These are phyloP conservation scores for Agonopterix heracliana DNA, from an alignment of 2,888 invertebrate species.

Conservation along the genomic window DNA sequence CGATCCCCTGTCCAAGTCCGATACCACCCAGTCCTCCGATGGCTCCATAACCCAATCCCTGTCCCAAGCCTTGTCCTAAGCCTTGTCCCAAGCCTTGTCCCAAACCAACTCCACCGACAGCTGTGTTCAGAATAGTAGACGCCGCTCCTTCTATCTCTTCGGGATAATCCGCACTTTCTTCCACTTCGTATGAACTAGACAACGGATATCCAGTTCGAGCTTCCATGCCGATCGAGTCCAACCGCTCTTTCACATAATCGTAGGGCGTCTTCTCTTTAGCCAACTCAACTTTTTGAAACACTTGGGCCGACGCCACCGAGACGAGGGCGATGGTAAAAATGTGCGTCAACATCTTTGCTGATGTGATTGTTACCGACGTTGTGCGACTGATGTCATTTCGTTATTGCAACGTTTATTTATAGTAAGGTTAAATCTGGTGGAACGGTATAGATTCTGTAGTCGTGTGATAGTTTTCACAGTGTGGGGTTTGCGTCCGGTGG, in stretches of 20 bases:
- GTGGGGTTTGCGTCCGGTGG: constrained; percentile 50
- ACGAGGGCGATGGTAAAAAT: constrained; percentile 40
- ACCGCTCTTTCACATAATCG: constrained; percentile 60
- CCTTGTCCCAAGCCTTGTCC: constrained; percentile 27
- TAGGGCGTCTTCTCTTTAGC: constrained; percentile 61
- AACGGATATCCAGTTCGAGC: constrained; percentile 50
- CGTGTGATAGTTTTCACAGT: constrained; percentile 62
- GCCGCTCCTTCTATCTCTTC: constrained; percentile 63
- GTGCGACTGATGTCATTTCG: constrained; percentile 65
- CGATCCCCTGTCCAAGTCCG: constrained; percentile 25
- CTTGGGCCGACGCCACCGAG: constrained; percentile 38
- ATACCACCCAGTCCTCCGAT: constrained; percentile 21
- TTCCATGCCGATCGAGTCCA: constrained; percentile 52
- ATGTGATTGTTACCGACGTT: constrained; percentile 45
- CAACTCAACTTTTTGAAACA: constrained; percentile 45
- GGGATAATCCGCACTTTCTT: constrained; percentile 77
- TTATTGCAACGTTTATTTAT: constrained; percentile 66
- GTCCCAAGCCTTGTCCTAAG: constrained; percentile 27
- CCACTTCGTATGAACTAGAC: constrained; percentile 74
- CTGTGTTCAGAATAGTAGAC: constrained; percentile 54
- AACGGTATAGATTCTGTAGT: constrained; percentile 52
- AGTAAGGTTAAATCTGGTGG: constrained; percentile 63
- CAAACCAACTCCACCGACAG: constrained; percentile 40
- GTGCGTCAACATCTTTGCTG: constrained; percentile 49
- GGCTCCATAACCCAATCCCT: constrained; percentile 24